These are phyloP conservation scores for Oligia strigilis DNA, from an alignment of 2,888 invertebrate genomes.

Conservation along the genomic window DNA sequence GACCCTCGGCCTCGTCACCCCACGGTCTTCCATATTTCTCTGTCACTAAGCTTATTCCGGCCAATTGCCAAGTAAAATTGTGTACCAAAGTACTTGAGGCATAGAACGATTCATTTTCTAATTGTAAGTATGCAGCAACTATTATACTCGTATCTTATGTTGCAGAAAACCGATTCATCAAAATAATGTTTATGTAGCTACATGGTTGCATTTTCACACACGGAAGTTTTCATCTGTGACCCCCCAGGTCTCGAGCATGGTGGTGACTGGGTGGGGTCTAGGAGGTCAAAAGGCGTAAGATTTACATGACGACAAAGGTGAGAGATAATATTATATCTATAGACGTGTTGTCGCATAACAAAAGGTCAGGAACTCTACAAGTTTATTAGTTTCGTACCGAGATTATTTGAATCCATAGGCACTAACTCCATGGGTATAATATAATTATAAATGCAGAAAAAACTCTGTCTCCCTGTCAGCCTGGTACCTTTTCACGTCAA, in stretches of 20 bases:
- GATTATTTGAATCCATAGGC: not conserved
- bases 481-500: not conserved
- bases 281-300: slow-evolving; percentile 17
- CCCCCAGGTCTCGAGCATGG: not conserved
- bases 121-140: not conserved
- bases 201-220: not conserved
- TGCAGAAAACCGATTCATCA: not conserved
- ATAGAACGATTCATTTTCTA: not conserved
- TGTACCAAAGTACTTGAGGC: not conserved
- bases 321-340: slow-evolving; percentile 12
- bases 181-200: not conserved
- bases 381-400: not conserved
- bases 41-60: not conserved
- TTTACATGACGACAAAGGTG: slow-evolving; percentile 23
- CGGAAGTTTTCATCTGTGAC: slow-evolving; percentile 33
- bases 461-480: not conserved
- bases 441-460: not conserved
- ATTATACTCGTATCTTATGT: too few relatives aligned
- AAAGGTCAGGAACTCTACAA: not conserved
- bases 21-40: not conserved
- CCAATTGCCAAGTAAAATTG: not conserved
- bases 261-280: slow-evolving; percentile 8
- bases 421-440: not conserved
- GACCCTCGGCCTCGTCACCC: not conserved
- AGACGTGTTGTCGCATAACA: not conserved